Evolutionary conservation across 1,140 invertebrate species (phyloP).

Genomic region (Aphaenogaster floridana): DNA sequence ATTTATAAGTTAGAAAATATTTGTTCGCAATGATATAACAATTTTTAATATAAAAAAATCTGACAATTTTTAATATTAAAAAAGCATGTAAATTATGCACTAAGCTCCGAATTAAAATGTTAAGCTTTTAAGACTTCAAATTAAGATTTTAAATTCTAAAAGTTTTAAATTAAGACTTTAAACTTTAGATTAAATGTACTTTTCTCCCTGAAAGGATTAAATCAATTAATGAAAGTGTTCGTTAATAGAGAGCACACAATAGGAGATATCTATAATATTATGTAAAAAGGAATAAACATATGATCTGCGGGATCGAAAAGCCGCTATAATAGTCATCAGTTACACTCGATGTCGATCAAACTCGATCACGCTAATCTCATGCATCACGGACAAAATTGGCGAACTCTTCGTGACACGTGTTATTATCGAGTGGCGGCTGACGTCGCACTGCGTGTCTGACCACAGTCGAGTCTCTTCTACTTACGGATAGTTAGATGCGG

Average conservation of each 20-base stretch:
- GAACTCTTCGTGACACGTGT: conserved; percentile 35
- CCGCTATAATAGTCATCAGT: conserved; percentile 6
- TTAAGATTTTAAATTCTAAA: neutral
- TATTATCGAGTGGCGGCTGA: conserved; percentile 21
- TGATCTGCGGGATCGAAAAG: neutral
- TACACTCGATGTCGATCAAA: conserved; percentile 46
- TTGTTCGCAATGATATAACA: neutral
- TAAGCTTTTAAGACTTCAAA: conserved; percentile 6
- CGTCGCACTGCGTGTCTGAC: conserved; percentile 8
- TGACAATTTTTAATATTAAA: neutral
- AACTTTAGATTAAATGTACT: conserved; percentile 5
- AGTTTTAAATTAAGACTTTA: neutral
- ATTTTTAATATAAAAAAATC: conserved; percentile 5
- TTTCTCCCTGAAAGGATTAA: neutral
- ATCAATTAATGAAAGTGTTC: neutral
- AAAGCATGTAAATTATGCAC: neutral
- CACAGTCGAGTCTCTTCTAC: conserved; percentile 24
- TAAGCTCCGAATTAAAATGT: conserved; percentile 14
- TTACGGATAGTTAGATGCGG: neutral
- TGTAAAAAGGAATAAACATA: conserved; percentile 38
- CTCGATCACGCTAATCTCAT: conserved; percentile 32
- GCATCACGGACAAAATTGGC: neutral
- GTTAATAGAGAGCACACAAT: neutral
- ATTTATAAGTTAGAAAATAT: neutral
- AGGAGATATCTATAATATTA: neutral